Conservation (phyloP, 2,113 vertebrate genomes). For the Crotalus helleri region DNA sequence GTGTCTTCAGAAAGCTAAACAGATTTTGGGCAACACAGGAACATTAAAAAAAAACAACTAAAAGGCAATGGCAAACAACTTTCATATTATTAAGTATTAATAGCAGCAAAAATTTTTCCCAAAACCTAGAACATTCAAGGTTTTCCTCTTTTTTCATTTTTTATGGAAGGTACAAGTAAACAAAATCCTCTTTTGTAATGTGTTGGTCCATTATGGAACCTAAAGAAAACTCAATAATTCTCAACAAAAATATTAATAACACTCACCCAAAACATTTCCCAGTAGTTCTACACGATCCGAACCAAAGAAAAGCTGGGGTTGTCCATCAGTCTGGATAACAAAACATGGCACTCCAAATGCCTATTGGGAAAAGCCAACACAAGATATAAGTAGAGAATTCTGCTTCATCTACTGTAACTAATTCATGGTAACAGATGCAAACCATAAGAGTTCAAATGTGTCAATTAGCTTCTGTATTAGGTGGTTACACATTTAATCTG, state of each 20-base stretch:
- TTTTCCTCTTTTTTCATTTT: neutral
- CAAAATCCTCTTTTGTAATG: no score
- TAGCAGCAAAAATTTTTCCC: neutral
- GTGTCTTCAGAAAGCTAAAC: neutral
- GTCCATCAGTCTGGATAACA: conserved; percentile 75
- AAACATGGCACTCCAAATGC: conserved; percentile 85
- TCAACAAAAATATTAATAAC: no score
- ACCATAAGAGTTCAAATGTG: neutral
- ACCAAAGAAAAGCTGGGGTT: conserved; percentile 83
- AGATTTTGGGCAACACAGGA: neutral
- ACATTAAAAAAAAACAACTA: neutral
- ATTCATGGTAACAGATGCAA: neutral
- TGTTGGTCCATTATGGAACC: neutral
- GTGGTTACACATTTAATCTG: neutral
- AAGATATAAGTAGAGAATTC: neutral
- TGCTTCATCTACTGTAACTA: neutral
- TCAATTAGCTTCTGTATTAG: neutral
- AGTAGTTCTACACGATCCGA: conserved; percentile 90
- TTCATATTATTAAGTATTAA: neutral
- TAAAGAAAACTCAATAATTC: neutral
- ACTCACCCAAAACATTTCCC: conserved; percentile 82
- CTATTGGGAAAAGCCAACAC: conserved; percentile 59
- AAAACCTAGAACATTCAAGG: neutral
- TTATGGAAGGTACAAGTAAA: neutral
- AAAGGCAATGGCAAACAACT: neutral